Base-by-base conservation (phyloP, 2,797 vertebrate genomes). In the Bovichtus variegatus region DNA sequence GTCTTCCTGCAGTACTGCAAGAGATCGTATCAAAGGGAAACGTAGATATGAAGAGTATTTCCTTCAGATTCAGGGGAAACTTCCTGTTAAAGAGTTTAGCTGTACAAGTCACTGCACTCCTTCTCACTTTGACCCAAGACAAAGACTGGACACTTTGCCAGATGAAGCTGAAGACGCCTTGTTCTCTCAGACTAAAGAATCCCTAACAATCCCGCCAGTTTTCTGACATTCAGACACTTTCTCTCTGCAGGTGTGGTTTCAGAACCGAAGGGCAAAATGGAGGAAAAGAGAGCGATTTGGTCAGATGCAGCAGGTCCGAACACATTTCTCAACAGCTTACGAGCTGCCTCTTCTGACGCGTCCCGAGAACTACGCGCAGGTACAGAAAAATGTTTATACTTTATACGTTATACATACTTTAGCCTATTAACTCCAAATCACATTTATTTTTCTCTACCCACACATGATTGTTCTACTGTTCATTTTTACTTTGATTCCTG, bases 251-350 rank as follows among this genome's bases (percentile, higher is more conserved):
- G 98, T 99, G 34, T 99, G 98, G 98, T 99, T 99, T 92, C 98
- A 99, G 94, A 99, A 99, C 90, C 95, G 98, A 29, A 91, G 98
- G 85, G 98, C 98, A 0, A 99, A 99, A 75, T 99, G 98, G 98
- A 96, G 98, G 78, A 99, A 99, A 94, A 91, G 98, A 81, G 98
- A 99, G 68, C 95, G 98, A n/a, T 99, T 99, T 0, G 98, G 98
- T 34, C 98, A 99, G 92, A 99, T 99, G 98, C 98, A 99, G 92
- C 98, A 99, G 93, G 98, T 99, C 84, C 96, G 98, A 36, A 99
- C 97, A 6, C 98, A 99, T 91, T 99, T 99, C 95, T 98, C 98
- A 76, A 96, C 97, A 0, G 96, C 98, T 53, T 99, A 99, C 0
- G 98, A 99, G 93, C 91, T 99, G 84, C 98, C 98, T 9, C 96